Conservation (phyloP, 2,113 vertebrate genomes). For the Passer montanus region DNA sequence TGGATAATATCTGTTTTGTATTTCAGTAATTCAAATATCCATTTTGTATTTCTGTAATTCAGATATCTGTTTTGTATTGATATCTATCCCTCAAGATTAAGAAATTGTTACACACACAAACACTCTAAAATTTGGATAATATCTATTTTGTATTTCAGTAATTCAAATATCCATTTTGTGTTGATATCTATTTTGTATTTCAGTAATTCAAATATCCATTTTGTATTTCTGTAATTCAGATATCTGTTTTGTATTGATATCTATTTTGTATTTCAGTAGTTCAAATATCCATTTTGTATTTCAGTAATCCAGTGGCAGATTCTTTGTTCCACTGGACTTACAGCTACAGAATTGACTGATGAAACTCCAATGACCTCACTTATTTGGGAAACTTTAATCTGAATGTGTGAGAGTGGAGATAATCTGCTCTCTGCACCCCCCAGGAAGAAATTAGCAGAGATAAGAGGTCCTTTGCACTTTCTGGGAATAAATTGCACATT, state of each 20-base stretch:
- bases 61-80: background rate
- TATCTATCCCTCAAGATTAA: background rate
- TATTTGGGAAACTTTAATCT: background rate
- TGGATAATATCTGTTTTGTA: background rate
- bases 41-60: background rate
- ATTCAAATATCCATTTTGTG: background rate
- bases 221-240: background rate
- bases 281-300: background rate
- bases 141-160: background rate
- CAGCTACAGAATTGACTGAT: background rate
- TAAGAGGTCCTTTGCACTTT: background rate
- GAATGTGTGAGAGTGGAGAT: background rate
- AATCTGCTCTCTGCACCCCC: background rate
- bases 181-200: background rate
- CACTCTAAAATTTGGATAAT: no score
- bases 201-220: background rate
- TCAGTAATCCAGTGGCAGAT: background rate
- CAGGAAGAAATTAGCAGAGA: background rate
- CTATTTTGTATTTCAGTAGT: background rate
- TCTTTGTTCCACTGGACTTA: background rate
- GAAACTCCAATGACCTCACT: background rate
- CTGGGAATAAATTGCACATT: background rate
- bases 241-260: no score
- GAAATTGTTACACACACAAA: background rate
- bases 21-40: background rate